Evolutionary conservation across 1,140 invertebrate genomes (phyloP).

Genomic region (Fopius arisanus): DNA sequence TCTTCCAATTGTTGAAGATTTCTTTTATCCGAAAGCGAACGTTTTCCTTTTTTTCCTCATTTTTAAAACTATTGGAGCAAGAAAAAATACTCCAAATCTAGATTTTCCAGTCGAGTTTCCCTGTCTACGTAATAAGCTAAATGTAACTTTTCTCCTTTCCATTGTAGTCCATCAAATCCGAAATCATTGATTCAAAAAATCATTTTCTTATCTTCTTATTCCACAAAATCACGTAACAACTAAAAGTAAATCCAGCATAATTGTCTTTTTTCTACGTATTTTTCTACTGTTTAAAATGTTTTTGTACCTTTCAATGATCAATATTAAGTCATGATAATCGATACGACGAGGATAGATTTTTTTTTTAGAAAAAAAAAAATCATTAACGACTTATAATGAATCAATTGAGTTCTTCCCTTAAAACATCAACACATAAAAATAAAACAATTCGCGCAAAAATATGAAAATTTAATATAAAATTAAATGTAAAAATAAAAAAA

Average conservation of each 20-base stretch:
- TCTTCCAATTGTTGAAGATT: too few species aligned
- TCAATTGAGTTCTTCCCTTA: neutral
- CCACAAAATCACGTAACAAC: neutral
- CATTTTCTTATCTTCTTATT: neutral
- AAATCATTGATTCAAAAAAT: neutral
- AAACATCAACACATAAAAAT: conserved; percentile 1
- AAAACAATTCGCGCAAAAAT: conserved; percentile 4
- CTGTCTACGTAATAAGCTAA: neutral
- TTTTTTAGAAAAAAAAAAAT: neutral
- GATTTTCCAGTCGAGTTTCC: too few species aligned
- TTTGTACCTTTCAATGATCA: conserved; percentile 13
- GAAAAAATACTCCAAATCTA: too few species aligned
- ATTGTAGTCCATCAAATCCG: neutral
- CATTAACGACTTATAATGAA: neutral
- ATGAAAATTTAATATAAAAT: conserved; percentile 7
- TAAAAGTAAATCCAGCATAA: neutral
- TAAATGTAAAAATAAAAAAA: conserved; percentile 13
- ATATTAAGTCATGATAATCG: neutral
- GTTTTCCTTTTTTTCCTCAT: too few species aligned
- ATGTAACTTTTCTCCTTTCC: neutral
- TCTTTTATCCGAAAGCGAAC: too few species aligned
- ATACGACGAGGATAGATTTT: neutral
- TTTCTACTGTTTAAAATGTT: conserved; percentile 28
- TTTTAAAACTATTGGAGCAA: too few species aligned
- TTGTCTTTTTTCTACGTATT: conserved; percentile 30